A percentile compares a stretch with the other conserved stretches of the same genome.
Conservation (phyloP, 2,888 invertebrate species). For the Drosophila borealis region DNA sequence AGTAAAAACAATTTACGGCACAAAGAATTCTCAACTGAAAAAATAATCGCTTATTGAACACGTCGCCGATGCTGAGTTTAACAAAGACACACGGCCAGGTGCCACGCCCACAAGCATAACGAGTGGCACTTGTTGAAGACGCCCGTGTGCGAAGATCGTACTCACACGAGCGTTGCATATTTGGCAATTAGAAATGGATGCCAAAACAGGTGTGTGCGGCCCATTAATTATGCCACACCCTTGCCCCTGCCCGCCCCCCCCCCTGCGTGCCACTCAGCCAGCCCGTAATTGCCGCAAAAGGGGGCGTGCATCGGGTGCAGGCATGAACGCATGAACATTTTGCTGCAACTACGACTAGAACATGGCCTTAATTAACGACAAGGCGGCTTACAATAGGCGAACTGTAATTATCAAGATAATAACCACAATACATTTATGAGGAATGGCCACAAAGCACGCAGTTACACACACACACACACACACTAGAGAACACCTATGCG, state of each 20-base stretch:
- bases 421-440: slow-evolving; percentile 59
- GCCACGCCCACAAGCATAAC: slow-evolving; percentile 42
- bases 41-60: slow-evolving; percentile 79
- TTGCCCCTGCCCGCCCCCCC: not conserved
- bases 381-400: slow-evolving; percentile 41
- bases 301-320: slow-evolving; percentile 35
- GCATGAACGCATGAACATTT: slow-evolving; percentile 51
- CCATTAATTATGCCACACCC: slow-evolving; percentile 22
- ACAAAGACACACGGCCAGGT: slow-evolving; percentile 36
- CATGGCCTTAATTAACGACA: slow-evolving; percentile 60
- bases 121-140: slow-evolving; percentile 62
- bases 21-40: slow-evolving; percentile 70
- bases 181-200: slow-evolving; percentile 67
- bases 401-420: slow-evolving; percentile 69
- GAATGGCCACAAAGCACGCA: slow-evolving; percentile 59
- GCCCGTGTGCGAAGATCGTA: slow-evolving; percentile 17
- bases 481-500: not conserved
- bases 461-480: slow-evolving; percentile 5
- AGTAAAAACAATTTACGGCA: slow-evolving; percentile 62
- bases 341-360: slow-evolving; percentile 43
- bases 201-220: slow-evolving; percentile 6
- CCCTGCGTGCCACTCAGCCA: not conserved
- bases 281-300: slow-evolving; percentile 42
- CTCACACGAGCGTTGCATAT: slow-evolving; percentile 68
- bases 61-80: slow-evolving; percentile 39